Evolutionary conservation across 2,797 vertebrate genomes (phyloP).

Genomic region (Sebastes taczanowskii): DNA sequence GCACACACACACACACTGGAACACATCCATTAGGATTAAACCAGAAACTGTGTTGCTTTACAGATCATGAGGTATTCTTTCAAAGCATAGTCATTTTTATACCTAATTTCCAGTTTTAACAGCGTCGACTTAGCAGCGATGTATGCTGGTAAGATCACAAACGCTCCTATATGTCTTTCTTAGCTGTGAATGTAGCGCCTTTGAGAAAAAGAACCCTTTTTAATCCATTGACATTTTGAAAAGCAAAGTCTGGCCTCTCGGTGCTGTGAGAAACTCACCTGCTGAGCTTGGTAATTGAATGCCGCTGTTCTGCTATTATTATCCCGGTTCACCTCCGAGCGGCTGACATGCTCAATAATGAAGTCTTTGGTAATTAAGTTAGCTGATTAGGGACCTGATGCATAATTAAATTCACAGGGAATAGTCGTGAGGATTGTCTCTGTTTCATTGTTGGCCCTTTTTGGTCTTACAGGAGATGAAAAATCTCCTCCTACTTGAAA

Average conservation of each 20-base stretch:
- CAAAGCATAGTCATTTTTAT: conserved; percentile 40
- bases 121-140: conserved; percentile 25
- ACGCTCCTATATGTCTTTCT: neutral
- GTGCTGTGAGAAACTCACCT: conserved; percentile 54
- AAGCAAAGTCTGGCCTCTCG: conserved; percentile 43
- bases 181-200: conserved; percentile 18
- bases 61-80: conserved; percentile 39
- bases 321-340: conserved; percentile 59
- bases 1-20: conserved; percentile 36
- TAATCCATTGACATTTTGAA: conserved; percentile 46
- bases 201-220: conserved; percentile 18
- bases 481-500: neutral
- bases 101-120: conserved; percentile 18
- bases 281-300: conserved; percentile 65
- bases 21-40: conserved; percentile 50
- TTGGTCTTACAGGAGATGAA: neutral
- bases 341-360: conserved; percentile 62
- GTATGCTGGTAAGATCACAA: conserved; percentile 13
- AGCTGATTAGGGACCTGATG: conserved; percentile 64
- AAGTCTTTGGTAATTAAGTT: conserved; percentile 71
- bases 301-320: conserved; percentile 59
- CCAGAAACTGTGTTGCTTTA: conserved; percentile 37
- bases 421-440: conserved; percentile 35
- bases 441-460: conserved; percentile 16
- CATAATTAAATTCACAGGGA: conserved; percentile 67